Percentiles rank a stretch among this genome's conserved stretches.
Conservation (phyloP, 2,797 vertebrate species). For the Knipowitschia caucasica region DNA sequence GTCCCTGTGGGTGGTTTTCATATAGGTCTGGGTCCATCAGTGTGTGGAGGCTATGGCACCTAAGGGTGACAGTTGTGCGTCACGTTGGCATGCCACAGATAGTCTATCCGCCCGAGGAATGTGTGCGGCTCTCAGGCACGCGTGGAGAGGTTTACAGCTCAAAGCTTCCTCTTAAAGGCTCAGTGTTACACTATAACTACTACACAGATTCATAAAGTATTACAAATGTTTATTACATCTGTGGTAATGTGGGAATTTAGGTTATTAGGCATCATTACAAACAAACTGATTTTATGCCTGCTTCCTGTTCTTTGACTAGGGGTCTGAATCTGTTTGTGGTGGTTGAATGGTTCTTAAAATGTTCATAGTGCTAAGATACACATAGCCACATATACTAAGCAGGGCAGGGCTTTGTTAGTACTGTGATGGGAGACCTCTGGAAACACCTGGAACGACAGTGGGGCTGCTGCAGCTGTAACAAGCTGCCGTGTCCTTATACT, state of each 20-base stretch:
- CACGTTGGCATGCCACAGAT: conserved; percentile 10
- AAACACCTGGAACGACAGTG: too few species aligned
- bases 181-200: background rate
- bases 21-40: background rate
- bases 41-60: background rate
- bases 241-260: background rate
- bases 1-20: background rate
- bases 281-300: too few species aligned
- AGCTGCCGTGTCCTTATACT: too few species aligned
- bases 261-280: too few species aligned
- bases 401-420: too few species aligned
- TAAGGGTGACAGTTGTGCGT: background rate
- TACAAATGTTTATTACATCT: background rate
- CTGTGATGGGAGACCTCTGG: too few species aligned
- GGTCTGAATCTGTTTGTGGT: too few species aligned
- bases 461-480: too few species aligned
- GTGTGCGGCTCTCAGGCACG: background rate
- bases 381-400: too few species aligned
- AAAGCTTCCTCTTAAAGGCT: conserved; percentile 1
- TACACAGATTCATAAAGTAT: background rate
- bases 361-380: too few species aligned
- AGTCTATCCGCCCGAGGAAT: conserved; percentile 4
- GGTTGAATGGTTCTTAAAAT: too few species aligned
- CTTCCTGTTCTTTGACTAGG: too few species aligned
- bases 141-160: background rate